Evolutionary conservation across 2,888 invertebrate species (phyloP), one percentile per base, ranked within the genome.

Genomic region (Agrochola lychnidis): DNA sequence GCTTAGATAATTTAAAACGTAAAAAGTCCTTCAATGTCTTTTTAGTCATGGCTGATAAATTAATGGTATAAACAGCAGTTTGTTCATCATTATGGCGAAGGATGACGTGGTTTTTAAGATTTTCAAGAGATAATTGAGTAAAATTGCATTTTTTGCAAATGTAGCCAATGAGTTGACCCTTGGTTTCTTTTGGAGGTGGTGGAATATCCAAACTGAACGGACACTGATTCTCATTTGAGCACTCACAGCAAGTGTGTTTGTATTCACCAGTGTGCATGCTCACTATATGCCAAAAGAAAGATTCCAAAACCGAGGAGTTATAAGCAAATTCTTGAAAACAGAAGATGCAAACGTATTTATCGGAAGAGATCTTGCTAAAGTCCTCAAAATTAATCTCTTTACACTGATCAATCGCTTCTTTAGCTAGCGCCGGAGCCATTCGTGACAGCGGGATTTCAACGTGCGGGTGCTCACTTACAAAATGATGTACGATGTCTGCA

Each of bases 261-360:
- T 97, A 98, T 93, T 99, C 98, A 0, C 98, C 98, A 0, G 98
- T 98, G 80, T 99, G 99, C 67, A 94, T 97, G 40, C 97, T 95
- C 2, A 96, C 97, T 61, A 98, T 96, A 89, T 99, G 98, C 91
- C 98, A 98, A 89, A 98, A 98, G 90, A 98, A 98, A 9, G 92
- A 90, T 89, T 96, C 95, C 64, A 96, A 89, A 53, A 91, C 87
- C 2, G 89, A 87, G 72, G 90, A 92, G 68, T 85, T 91, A 78
- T 89, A 91, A 42, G 80, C 75, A 81, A 96, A 96, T 83, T 94
- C 95, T 89, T 94, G 92, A 62, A 87, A 94, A 87, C 96, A 96
- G 89, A 96, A 96, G 82, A 95, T 90, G 82, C 96, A 96, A 4
- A 93, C 89, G 79, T 95, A 95, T 88, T 93, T 95, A 19, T 92